Evolutionary conservation across 92 coral and sea anemone genomes (phyloP).

Genomic region (Palythoa heliodiscus): DNA sequence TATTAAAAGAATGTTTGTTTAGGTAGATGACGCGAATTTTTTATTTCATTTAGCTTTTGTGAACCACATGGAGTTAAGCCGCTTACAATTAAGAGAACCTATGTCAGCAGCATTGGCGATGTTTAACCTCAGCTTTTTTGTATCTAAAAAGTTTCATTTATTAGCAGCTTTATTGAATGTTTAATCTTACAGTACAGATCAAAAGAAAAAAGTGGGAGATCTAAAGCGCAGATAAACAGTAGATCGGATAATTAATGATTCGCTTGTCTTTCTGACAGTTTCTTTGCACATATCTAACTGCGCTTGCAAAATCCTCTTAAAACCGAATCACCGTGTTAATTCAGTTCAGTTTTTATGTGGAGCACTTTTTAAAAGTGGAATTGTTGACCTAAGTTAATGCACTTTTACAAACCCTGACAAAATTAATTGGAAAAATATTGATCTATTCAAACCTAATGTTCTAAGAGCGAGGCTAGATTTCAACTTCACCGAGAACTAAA

Average conservation of each 20-base stretch:
- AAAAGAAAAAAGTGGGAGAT: conserved; percentile 9
- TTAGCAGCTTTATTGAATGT: too few relatives aligned
- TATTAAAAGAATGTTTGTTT: too few relatives aligned
- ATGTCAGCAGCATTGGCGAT: too few relatives aligned
- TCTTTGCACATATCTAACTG: background rate
- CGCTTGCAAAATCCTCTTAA: background rate
- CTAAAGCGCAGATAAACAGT: background rate
- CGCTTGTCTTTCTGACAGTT: background rate
- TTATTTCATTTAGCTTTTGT: too few relatives aligned
- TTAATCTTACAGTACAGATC: too few relatives aligned
- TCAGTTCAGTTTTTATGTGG: background rate
- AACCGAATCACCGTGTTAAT: background rate
- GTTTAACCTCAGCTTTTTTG: too few relatives aligned
- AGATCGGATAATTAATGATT: background rate
- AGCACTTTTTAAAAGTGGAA: background rate
- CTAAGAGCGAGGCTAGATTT: background rate
- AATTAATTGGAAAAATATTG: background rate
- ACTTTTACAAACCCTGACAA: background rate
- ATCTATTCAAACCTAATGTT: background rate
- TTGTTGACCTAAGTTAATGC: background rate
- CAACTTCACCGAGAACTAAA: background rate
- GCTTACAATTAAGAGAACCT: too few relatives aligned
- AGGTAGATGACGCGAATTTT: too few relatives aligned
- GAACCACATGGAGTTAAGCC: too few relatives aligned
- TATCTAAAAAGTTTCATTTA: too few relatives aligned